Base-by-base conservation (phyloP, 2,113 vertebrate genomes). In the Eidolon helvum region DNA sequence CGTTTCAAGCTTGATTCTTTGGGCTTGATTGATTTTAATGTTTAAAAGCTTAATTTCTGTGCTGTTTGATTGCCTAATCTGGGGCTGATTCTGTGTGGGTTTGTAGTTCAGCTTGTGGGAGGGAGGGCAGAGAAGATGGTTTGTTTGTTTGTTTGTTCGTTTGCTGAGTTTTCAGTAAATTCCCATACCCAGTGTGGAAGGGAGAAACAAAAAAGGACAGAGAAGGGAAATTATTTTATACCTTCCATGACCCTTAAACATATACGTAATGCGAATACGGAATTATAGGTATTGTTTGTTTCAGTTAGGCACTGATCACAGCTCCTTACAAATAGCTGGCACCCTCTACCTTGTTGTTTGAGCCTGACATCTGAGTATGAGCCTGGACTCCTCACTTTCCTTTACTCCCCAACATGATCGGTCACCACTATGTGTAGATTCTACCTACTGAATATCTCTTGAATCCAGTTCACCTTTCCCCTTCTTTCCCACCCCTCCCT, bases 1-100 rank as follows among this genome's bases (percentile, higher is more conserved):
- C 95, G 53, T 83, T 95, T 91, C 78, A 59, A 82, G 91, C 69
- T 68, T 50, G 55, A 40, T 91, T 96, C 50, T 96, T 63, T 11
- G 79, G 82, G 61, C 5, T 86, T 97, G 95, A 94, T 89, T 93
- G 85, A 93, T 87, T 95, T 97, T 93, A 69, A 53, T 78, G 94
- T 95, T 91, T 92, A 72, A 88, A 96, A 75, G 91, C 74, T 96
- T 97, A 66, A 93, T 95, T 94, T 33, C 9, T 30, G 74, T 30
- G 26, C 65, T 65, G 55, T 92, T 43, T 96, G 89, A 93, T 40
- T 78, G 63, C 68, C 90, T 94, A 11, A 86, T 90, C 80, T 63
- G 72, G 22, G 35, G 53, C 77, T 57, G 69, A 30, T 8, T 9
- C 50, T 35, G 24, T 45, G 43, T 63, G n/a, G 86, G 72, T 90